phyloP scores from a whole-genome alignment of 2,797 vertebrate genomes.

The Benthosema pterotum region DNA sequence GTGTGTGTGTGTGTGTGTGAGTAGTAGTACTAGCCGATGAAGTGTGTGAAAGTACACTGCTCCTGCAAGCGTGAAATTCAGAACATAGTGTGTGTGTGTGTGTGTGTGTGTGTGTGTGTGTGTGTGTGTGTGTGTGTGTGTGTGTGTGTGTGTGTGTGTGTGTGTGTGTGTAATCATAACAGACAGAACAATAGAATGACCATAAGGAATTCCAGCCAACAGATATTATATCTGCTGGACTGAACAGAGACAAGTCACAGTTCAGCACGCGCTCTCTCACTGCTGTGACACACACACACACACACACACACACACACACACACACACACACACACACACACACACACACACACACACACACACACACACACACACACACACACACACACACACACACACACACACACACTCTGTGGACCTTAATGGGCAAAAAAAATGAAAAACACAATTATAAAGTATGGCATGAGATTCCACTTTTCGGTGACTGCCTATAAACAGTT shows the following conservation, averaged over 20 bases:
- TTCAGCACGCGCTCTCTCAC: too few species aligned
- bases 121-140: not conserved
- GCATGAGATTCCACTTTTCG: too few species aligned
- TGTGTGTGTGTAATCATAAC: not conserved
- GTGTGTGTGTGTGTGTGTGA: not conserved
- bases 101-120: not conserved
- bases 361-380: too few species aligned
- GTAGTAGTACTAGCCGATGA: not conserved
- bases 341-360: too few species aligned
- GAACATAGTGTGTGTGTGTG: not conserved
- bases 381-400: too few species aligned
- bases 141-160: not conserved
- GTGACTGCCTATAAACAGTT: too few species aligned
- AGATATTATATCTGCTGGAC: conserved; percentile 35
- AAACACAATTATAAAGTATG: too few species aligned
- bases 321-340: too few species aligned
- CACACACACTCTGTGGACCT: too few species aligned
- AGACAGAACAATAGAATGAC: conserved; percentile 27
- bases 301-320: too few species aligned
- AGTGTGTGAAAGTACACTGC: conserved; percentile 5
- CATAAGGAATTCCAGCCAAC: conserved; percentile 38
- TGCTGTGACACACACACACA: too few species aligned
- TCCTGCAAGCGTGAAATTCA: not conserved
- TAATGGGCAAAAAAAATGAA: too few species aligned
- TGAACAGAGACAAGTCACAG: conserved; percentile 35